Base-by-base conservation (phyloP, 2,113 vertebrate genomes). In the Hydropotes inermis region DNA sequence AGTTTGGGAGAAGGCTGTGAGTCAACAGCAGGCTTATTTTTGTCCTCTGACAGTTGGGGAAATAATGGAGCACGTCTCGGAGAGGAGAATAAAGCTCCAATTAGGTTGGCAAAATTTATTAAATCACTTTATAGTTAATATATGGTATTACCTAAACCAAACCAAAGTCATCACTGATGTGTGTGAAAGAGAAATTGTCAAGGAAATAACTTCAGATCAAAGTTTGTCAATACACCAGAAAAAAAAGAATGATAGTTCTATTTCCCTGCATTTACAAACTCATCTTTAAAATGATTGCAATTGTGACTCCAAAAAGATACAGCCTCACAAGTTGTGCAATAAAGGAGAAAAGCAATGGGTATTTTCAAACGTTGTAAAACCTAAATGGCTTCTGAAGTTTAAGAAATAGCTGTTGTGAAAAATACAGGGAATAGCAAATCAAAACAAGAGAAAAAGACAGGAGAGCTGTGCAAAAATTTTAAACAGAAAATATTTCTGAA, bases 1-100 rank as follows among this genome's bases (percentile, higher is more conserved):
- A 50, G 50, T 14, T 87, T 64, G 19, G 97, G 86, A 94, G 94
- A 96, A 92, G 82, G 2, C 0, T 76, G 89, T 97, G 92, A 93
- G 70, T 90, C 93, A 87, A 45, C 5, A 89, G 92, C 93, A 94
- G 96, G 39, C 96, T 98, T 97, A 94, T 67, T 97, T 98, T 97
- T 97, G 95, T 98, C 90, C 92, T 96, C 81, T 98, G 81, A 76
- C 82, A 93, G 89, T 33, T 81, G 82, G 92, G 60, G 58, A 93
- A 94, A 55, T 21, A 87, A 79, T 1, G 52, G 92, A 82, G 76
- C 30, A 28, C n/a, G 1, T 58, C 96, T 86, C 33, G 36, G 70
- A 93, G 54, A 36, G 15, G 30, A 43, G 19, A 67, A 82, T 84
- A 94, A 91, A 6, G 84, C 78, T 97, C 93, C 78, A 64, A 43